phyloP scores from a whole-genome alignment of 2,797 vertebrate genomes.

The Sparidentex hasta region DNA sequence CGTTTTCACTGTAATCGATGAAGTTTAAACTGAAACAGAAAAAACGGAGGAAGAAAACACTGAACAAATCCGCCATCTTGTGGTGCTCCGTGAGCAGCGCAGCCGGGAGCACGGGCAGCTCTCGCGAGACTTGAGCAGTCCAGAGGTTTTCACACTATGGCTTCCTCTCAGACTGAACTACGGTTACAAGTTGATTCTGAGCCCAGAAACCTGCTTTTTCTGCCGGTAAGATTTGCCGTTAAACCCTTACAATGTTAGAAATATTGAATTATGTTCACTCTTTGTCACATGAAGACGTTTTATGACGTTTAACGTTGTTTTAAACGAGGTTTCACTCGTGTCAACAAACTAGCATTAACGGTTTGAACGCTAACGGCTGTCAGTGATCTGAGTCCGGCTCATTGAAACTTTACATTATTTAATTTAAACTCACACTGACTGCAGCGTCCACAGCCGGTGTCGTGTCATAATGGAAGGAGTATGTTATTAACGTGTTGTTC shows the following conservation, averaged over 20 bases:
- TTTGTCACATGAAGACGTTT: fast-evolving
- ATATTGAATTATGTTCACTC: fast-evolving
- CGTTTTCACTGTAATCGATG: too few relatives aligned
- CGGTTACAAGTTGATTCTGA: background rate
- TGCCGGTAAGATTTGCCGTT: constrained; percentile 11
- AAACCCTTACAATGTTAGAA: fast-evolving
- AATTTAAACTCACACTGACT: too few relatives aligned
- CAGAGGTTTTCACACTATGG: background rate
- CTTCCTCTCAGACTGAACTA: background rate
- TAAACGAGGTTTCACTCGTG: background rate
- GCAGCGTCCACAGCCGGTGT: background rate
- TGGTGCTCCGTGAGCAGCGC: fast-evolving
- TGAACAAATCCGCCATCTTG: constrained; percentile 33
- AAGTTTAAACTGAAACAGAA: too few relatives aligned
- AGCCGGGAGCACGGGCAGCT: fast-evolving
- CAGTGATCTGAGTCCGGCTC: background rate
- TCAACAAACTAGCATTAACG: background rate
- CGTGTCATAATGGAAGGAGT: too few relatives aligned
- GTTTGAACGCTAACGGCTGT: too few relatives aligned
- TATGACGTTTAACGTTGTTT: background rate
- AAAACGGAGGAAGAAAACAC: too few relatives aligned
- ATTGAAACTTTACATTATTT: too few relatives aligned
- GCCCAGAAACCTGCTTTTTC: background rate
- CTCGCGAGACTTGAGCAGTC: constrained; percentile 46
- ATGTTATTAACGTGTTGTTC: background rate